A percentile compares a stretch with the other conserved stretches of the same genome.
Conservation (phyloP, 2,888 invertebrate species). For the Pardosa pseudoannulata region DNA sequence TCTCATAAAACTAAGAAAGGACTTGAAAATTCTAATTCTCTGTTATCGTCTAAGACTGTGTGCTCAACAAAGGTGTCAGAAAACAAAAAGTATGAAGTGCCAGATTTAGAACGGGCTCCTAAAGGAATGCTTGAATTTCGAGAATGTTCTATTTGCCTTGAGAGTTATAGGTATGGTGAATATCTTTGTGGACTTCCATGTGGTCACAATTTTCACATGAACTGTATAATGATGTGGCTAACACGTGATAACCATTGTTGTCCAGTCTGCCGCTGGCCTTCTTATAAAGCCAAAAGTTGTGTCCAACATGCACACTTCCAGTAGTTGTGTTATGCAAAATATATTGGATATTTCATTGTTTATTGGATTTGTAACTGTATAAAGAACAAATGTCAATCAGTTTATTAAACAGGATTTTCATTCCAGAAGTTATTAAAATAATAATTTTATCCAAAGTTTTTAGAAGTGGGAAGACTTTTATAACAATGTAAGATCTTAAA, state of each 20-base stretch:
- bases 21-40: not conserved
- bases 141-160: constrained; percentile 80
- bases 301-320: constrained; percentile 70
- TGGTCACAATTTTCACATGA: constrained; percentile 80
- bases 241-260: constrained; percentile 80
- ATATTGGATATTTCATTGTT: too few relatives aligned
- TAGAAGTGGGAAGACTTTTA: too few relatives aligned
- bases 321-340: constrained; percentile 24
- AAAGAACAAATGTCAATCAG: too few relatives aligned
- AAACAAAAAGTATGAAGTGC: not conserved
- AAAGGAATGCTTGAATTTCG: constrained; percentile 77
- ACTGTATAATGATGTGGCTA: constrained; percentile 80
- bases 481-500: too few relatives aligned
- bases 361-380: too few relatives aligned
- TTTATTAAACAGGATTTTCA: too few relatives aligned
- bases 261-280: constrained; percentile 81
- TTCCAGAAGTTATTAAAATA: too few relatives aligned
- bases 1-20: not conserved
- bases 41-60: not conserved
- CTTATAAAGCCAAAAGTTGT: constrained; percentile 77
- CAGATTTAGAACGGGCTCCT: constrained; percentile 73
- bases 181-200: constrained; percentile 80
- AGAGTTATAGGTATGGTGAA: constrained; percentile 77
- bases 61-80: constrained; percentile 16
- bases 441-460: too few relatives aligned